Percentiles rank a stretch among this genome's conserved stretches.
Conservation (phyloP, 2,797 vertebrate genomes). For the Danio tinwini region DNA sequence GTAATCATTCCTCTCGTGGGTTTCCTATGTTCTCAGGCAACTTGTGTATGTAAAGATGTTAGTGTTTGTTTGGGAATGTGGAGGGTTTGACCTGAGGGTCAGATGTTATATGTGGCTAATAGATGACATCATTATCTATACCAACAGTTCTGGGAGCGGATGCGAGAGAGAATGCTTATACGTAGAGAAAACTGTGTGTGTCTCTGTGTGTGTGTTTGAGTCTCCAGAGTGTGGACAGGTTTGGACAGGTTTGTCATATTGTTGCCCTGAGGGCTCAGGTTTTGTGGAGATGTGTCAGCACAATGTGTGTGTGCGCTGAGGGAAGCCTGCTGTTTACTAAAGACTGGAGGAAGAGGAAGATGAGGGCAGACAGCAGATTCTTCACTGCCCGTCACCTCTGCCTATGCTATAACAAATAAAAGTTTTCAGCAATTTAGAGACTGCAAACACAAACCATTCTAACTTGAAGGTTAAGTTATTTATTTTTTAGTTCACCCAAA, state of each 20-base stretch:
- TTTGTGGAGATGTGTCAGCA: conserved; percentile 37
- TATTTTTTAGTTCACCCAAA: background rate
- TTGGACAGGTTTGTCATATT: conserved; percentile 42
- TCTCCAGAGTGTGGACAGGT: conserved; percentile 11
- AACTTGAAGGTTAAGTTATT: background rate
- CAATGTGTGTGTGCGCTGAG: conserved; percentile 19
- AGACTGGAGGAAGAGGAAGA: conserved; percentile 8
- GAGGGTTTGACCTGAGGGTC: conserved; percentile 13
- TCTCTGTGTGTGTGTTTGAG: conserved; percentile 19
- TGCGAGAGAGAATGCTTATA: background rate
- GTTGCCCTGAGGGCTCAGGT: conserved; percentile 24
- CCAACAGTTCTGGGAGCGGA: conserved; percentile 2
- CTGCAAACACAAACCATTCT: conserved; percentile 5
- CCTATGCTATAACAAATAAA: background rate
- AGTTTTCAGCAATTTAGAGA: conserved; percentile 8
- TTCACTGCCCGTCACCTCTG: conserved; percentile 2
- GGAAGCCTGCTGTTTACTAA: conserved; percentile 39
- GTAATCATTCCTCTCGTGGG: conserved; percentile 34
- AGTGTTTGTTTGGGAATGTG: conserved; percentile 48
- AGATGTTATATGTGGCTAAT: conserved; percentile 24
- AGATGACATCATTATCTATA: conserved; percentile 40
- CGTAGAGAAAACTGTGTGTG: background rate
- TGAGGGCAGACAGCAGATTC: conserved; percentile 31
- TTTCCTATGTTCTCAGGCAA: conserved; percentile 30
- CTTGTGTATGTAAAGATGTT: conserved; percentile 47